These are phyloP conservation scores for Polietes domitor DNA, from an alignment of 2,888 invertebrate species.

Conservation along the genomic window DNA sequence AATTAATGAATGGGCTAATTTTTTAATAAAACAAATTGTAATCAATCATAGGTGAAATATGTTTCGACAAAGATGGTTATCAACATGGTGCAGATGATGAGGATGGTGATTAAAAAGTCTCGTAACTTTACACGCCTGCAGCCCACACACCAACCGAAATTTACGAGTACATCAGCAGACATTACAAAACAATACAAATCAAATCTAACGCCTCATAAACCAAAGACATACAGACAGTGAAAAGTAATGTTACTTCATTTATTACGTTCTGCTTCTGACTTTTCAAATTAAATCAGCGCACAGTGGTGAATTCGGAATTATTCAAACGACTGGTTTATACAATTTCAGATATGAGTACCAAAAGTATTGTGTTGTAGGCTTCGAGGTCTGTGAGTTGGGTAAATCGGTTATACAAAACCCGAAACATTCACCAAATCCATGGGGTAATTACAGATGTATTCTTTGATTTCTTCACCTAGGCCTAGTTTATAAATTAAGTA, in stretches of 20 bases:
- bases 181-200: constrained; percentile 42
- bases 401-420: too few relatives aligned
- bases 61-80: constrained; percentile 38
- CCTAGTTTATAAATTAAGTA: too few relatives aligned
- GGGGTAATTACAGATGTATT: too few relatives aligned
- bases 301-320: constrained; percentile 4
- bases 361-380: too few relatives aligned
- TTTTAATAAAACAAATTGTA: constrained; percentile 28
- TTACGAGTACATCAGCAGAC: neutral
- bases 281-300: neutral
- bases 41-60: constrained; percentile 54
- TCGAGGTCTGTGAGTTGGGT: too few relatives aligned
- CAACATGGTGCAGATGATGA: constrained; percentile 16
- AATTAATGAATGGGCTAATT: constrained; percentile 31
- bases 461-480: too few relatives aligned
- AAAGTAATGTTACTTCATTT: constrained; percentile 44
- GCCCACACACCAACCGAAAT: constrained; percentile 55
- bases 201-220: constrained; percentile 58
- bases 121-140: constrained; percentile 54
- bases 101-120: constrained; percentile 5
- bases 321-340: too few relatives aligned
- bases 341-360: too few relatives aligned
- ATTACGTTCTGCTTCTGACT: constrained; percentile 31
- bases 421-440: too few relatives aligned
- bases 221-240: neutral